A percentile compares a stretch with the other conserved stretches of the same genome.
phyloP scores from a whole-genome alignment of 2,113 vertebrate genomes.

The Myodes glareolus region DNA sequence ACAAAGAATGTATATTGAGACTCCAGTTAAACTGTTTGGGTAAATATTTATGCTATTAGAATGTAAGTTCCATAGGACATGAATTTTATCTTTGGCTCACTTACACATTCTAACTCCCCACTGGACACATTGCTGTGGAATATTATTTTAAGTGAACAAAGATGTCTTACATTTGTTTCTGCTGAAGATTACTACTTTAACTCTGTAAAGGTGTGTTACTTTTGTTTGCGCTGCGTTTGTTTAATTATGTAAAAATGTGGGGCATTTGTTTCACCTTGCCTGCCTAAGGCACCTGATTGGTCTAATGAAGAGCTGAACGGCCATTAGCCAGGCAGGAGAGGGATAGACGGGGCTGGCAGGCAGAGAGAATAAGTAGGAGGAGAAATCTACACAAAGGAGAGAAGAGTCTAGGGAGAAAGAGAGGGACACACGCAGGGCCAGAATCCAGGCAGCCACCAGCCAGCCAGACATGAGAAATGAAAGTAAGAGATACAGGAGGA shows the following conservation, averaged over 20 bases:
- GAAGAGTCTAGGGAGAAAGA: not conserved
- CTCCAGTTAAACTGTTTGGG: not conserved
- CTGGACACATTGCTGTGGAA: not conserved
- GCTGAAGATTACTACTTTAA: no score
- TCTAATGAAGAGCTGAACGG: not conserved
- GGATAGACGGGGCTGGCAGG: not conserved
- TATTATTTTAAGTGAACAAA: not conserved
- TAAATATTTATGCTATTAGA: not conserved
- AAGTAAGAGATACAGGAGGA: not conserved
- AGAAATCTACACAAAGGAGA: not conserved
- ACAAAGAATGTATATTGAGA: slow-evolving; percentile 8
- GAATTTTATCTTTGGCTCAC: not conserved
- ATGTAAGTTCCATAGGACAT: slow-evolving; percentile 1
- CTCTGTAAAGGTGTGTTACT: no score
- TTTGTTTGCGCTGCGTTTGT: no score
- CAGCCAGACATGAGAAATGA: not conserved
- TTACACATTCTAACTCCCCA: not conserved
- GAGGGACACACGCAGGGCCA: not conserved
- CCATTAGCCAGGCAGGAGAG: not conserved
- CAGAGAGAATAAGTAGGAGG: not conserved
- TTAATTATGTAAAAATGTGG: no score
- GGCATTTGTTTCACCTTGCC: no score
- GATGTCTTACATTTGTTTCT: not conserved
- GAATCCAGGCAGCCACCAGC: not conserved
- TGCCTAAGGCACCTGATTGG: not conserved